phyloP scores from a whole-genome alignment of 2,797 vertebrate genomes.

The Cryptoblepharus egeriae region DNA sequence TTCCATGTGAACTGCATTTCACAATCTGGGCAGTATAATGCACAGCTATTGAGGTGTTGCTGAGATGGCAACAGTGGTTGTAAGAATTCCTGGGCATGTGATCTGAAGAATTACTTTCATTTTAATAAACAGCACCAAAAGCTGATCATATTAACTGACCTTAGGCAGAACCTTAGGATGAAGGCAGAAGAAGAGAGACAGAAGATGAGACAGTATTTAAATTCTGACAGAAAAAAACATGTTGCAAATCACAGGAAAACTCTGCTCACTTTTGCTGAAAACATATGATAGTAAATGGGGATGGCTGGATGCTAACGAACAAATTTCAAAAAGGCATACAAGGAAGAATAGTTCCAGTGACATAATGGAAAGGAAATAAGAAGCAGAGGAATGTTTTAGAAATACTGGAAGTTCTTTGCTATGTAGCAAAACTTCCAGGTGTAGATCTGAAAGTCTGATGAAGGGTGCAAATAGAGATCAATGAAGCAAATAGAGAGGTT shows the following conservation, averaged over 20 bases:
- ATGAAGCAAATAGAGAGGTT: not conserved
- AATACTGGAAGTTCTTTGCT: conserved; percentile 39
- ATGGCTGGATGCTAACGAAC: not conserved
- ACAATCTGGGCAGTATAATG: conserved; percentile 4
- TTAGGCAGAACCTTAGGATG: conserved; percentile 23
- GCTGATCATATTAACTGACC: conserved; percentile 17
- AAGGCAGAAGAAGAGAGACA: conserved; percentile 15
- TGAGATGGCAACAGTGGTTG: not conserved
- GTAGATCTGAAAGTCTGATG: not conserved
- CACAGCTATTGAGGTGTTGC: not conserved
- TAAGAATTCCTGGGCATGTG: not conserved
- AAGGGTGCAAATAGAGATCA: too few species aligned
- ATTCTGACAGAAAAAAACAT: conserved; percentile 27
- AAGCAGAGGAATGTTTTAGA: conserved; percentile 33
- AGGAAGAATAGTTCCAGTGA: conserved; percentile 3
- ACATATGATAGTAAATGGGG: conserved; percentile 27
- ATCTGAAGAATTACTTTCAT: conserved; percentile 1
- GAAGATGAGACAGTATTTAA: conserved; percentile 3
- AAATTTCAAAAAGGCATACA: conserved; percentile 22
- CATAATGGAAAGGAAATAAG: conserved; percentile 49
- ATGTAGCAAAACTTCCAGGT: conserved; percentile 31
- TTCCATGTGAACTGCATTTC: conserved; percentile 10
- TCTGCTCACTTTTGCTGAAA: conserved; percentile 41
- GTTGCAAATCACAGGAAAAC: conserved; percentile 42
- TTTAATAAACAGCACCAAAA: conserved; percentile 6